Evolutionary conservation across 2,113 vertebrate species (phyloP).

Genomic region (Microcebus jonahi): DNA sequence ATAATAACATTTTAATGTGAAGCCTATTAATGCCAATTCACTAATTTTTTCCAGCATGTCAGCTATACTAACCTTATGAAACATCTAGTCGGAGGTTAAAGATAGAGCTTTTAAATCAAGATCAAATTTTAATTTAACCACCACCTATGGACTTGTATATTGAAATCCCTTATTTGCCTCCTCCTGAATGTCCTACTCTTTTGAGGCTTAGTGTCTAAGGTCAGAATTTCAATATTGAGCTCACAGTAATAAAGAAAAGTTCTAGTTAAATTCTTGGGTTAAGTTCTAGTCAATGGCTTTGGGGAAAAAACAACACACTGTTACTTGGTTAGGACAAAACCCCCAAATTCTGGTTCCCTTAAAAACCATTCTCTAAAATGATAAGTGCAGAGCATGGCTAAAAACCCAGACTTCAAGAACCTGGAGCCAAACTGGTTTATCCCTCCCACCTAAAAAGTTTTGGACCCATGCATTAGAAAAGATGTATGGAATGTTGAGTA

Average conservation of each 20-base stretch:
- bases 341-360: neutral
- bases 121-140: neutral
- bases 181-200: neutral
- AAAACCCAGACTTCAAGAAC: constrained; percentile 27
- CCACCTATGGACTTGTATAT: neutral
- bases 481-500: neutral
- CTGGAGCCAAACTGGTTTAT: neutral
- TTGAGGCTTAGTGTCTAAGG: neutral
- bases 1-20: neutral
- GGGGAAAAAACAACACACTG: neutral
- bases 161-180: neutral
- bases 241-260: constrained; percentile 17
- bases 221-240: constrained; percentile 46
- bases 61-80: neutral
- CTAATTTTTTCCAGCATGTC: neutral
- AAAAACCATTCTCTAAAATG: constrained; percentile 15
- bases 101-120: constrained; percentile 28
- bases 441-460: neutral
- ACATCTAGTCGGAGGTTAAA: constrained; percentile 41
- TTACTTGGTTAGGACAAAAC: constrained; percentile 33
- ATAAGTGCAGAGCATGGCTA: neutral
- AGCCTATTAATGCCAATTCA: neutral
- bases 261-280: constrained; percentile 7
- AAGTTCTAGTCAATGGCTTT: constrained; percentile 26
- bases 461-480: neutral